Conservation (phyloP, 2,797 vertebrate genomes). For the Danio albolineatus region DNA sequence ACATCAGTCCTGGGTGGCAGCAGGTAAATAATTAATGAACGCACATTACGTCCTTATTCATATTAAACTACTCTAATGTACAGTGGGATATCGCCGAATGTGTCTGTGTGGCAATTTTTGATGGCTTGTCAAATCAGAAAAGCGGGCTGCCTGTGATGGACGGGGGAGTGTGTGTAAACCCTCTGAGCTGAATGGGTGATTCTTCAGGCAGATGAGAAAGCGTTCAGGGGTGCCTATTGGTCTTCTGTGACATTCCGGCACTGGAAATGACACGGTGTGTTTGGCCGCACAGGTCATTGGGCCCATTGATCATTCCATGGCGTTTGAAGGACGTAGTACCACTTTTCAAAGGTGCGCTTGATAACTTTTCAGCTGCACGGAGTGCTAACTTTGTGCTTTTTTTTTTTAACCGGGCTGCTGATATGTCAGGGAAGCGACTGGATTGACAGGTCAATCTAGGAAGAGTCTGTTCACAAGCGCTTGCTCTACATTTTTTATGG, state of each 20-base stretch:
- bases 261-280: slow-evolving; percentile 32
- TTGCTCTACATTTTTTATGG: slow-evolving; percentile 58
- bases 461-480: slow-evolving; percentile 53
- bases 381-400: slow-evolving; percentile 12
- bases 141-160: slow-evolving; percentile 44
- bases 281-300: slow-evolving; percentile 52
- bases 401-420: slow-evolving; percentile 38
- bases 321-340: slow-evolving; percentile 55
- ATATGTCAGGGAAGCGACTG: slow-evolving; percentile 56
- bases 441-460: slow-evolving; percentile 61
- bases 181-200: slow-evolving; percentile 17
- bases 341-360: slow-evolving; percentile 38
- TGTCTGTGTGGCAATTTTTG: slow-evolving; percentile 25
- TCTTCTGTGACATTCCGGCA: slow-evolving; percentile 44
- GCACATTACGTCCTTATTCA: slow-evolving; percentile 35
- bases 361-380: slow-evolving; percentile 42
- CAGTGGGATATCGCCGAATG: slow-evolving; percentile 18
- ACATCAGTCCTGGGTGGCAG: slow-evolving; percentile 40
- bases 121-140: slow-evolving; percentile 33
- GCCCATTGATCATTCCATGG: slow-evolving; percentile 51
- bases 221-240: slow-evolving; percentile 39
- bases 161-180: slow-evolving; percentile 30
- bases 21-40: slow-evolving; percentile 46
- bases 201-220: slow-evolving; percentile 51
- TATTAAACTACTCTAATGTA: slow-evolving; percentile 51